Conservation (phyloP, 2,797 vertebrate genomes). For the Syngnathus acus region DNA sequence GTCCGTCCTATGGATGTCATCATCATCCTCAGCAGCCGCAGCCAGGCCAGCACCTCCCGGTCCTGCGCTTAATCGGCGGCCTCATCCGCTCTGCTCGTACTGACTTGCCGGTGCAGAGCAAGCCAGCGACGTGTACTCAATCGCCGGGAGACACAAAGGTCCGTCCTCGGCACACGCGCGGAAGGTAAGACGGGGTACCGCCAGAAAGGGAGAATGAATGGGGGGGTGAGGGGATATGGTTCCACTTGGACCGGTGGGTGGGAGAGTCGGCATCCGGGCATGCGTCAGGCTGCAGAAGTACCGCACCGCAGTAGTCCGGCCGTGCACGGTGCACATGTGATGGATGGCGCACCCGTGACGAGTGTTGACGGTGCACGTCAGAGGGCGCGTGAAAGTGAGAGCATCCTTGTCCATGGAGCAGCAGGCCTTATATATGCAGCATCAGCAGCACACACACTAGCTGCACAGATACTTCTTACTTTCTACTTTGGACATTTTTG, state of each 20-base stretch:
- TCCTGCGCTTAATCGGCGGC: constrained; percentile 19
- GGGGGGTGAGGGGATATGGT: not conserved
- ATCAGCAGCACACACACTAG: not conserved
- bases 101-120: constrained; percentile 4
- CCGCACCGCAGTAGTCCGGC: constrained; percentile 65
- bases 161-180: constrained; percentile 42
- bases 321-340: constrained; percentile 30
- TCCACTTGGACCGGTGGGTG: not conserved
- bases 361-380: constrained; percentile 7
- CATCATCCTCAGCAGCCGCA: constrained; percentile 41
- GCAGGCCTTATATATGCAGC: not conserved
- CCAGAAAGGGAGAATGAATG: constrained; percentile 46
- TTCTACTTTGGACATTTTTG: not conserved
- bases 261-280: constrained; percentile 42
- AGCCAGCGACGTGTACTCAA: constrained; percentile 32
- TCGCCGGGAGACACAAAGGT: constrained; percentile 24
- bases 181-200: constrained; percentile 55
- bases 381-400: constrained; percentile 7
- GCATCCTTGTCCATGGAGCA: not conserved
- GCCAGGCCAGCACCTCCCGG: constrained; percentile 31
- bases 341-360: constrained; percentile 20
- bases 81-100: not conserved
- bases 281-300: constrained; percentile 59
- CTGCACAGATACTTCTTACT: not conserved
- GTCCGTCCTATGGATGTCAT: constrained; percentile 43